These are phyloP conservation scores for Chamaedrilus cognettii DNA, from an alignment of 2,888 invertebrate species.

Conservation along the genomic window DNA sequence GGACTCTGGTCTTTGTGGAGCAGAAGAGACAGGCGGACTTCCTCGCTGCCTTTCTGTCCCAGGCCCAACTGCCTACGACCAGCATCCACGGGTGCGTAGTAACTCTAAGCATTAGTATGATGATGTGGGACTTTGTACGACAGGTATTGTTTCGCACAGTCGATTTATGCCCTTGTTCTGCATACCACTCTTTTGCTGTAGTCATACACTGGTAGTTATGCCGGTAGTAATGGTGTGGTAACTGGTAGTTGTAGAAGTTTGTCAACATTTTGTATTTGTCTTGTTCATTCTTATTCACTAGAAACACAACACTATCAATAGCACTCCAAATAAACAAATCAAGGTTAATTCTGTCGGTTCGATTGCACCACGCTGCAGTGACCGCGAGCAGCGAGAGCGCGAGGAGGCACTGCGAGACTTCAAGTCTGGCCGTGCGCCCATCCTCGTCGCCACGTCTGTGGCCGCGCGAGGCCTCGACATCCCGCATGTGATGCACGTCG, in stretches of 20 bases:
- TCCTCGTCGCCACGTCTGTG: constrained; percentile 87
- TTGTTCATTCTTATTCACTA: too few relatives aligned
- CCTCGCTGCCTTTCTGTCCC: constrained; percentile 76
- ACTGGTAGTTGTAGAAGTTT: too few relatives aligned
- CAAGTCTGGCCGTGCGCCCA: constrained; percentile 74
- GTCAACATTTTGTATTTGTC: too few relatives aligned
- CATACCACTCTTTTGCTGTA: background rate
- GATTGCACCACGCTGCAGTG: too few relatives aligned
- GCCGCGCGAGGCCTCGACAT: constrained; percentile 98
- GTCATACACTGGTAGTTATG: background rate
- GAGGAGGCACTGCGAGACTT: constrained; percentile 77
- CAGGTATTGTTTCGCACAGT: background rate
- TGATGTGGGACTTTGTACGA: background rate
- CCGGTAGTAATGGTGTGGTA: too few relatives aligned
- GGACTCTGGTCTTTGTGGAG: constrained; percentile 82
- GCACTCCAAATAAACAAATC: too few relatives aligned
- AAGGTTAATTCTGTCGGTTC: too few relatives aligned
- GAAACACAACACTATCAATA: too few relatives aligned
- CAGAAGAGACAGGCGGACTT: constrained; percentile 90
- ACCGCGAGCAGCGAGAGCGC: constrained; percentile 67
- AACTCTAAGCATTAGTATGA: background rate
- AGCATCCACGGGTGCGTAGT: constrained; percentile 70
- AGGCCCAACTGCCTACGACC: constrained; percentile 71
- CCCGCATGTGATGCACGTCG: constrained; percentile 98
- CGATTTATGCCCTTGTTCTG: background rate